Percentiles rank a stretch among this genome's conserved stretches.
Conservation (phyloP, 2,113 vertebrate species). For the Plotosus lineatus region DNA sequence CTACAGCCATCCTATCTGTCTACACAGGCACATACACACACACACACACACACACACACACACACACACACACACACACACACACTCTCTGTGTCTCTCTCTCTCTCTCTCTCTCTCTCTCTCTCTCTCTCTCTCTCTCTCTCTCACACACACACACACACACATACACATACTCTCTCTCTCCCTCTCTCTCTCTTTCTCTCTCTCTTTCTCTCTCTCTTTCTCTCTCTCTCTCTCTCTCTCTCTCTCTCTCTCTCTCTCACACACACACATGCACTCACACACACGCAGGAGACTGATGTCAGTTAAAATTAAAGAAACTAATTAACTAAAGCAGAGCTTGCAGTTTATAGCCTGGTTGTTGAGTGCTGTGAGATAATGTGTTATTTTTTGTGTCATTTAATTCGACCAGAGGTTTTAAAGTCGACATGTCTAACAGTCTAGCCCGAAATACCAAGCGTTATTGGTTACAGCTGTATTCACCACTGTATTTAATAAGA, state of each 20-base stretch:
- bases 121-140: too few relatives aligned
- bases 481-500: neutral
- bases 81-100: too few relatives aligned
- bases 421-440: conserved; percentile 4
- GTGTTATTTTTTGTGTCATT: conserved; percentile 31
- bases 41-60: conserved; percentile 24
- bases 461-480: neutral
- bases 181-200: too few relatives aligned
- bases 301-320: conserved; percentile 30
- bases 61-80: neutral
- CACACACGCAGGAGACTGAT: conserved; percentile 24
- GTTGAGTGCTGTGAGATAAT: conserved; percentile 18
- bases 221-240: too few relatives aligned
- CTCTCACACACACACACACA: too few relatives aligned
- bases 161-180: too few relatives aligned
- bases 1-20: conserved; percentile 14
- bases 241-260: neutral
- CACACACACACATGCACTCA: neutral
- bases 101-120: too few relatives aligned
- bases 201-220: too few relatives aligned
- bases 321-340: conserved; percentile 42
- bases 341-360: conserved; percentile 47
- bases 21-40: conserved; percentile 1
- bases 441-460: neutral
- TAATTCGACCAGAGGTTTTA: conserved; percentile 8